phyloP scores from a whole-genome alignment of 2,888 invertebrate genomes.

The Nymphalis urticae region DNA sequence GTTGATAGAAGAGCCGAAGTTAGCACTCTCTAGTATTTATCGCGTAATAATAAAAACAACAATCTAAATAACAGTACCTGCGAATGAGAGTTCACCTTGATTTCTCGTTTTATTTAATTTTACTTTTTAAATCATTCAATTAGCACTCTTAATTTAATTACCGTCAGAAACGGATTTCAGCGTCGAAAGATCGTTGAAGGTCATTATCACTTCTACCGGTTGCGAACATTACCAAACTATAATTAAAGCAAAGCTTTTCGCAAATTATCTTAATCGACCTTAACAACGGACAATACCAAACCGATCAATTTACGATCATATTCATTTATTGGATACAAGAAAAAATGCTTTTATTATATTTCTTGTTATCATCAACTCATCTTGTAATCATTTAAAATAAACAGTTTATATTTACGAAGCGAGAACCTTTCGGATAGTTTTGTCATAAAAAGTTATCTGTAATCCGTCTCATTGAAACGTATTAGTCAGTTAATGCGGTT shows the following conservation, averaged over 20 bases:
- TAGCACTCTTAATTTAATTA: constrained; percentile 18
- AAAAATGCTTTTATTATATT: neutral
- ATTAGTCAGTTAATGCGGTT: constrained; percentile 13
- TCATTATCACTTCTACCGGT: constrained; percentile 20
- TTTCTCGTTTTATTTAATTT: constrained; percentile 4
- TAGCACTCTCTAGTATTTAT: too few species aligned
- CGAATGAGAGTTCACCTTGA: constrained; percentile 1
- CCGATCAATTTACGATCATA: neutral
- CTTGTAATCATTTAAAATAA: neutral
- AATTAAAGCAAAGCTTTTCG: constrained; percentile 11
- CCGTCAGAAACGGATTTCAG: constrained; percentile 14
- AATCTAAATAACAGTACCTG: neutral
- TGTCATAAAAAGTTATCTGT: constrained; percentile 1
- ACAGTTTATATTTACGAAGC: neutral
- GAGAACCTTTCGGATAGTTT: constrained; percentile 1
- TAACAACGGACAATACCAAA: neutral
- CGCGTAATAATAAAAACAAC: neutral
- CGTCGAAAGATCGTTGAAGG: constrained; percentile 22
- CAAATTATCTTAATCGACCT: constrained; percentile 2
- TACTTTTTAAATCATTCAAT: constrained; percentile 20
- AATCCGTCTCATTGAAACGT: neutral
- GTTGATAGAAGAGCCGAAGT: too few species aligned
- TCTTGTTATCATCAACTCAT: too few species aligned
- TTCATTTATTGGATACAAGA: neutral
- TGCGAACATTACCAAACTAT: neutral